Conservation (phyloP, 2,113 vertebrate species). For the Hippocampus comes region DNA sequence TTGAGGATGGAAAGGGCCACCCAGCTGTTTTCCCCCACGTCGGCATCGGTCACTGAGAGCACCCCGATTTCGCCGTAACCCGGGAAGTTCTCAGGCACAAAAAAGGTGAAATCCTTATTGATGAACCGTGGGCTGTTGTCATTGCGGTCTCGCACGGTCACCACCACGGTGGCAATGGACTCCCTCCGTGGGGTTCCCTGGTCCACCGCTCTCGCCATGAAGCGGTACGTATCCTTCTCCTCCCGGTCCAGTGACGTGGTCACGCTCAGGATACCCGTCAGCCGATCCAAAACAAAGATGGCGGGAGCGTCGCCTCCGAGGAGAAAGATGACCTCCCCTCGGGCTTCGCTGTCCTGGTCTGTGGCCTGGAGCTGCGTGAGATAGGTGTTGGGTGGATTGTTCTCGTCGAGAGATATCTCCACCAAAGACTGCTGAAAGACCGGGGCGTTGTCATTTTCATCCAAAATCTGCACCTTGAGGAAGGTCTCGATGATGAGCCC, state of each 20-base stretch:
- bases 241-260: slow-evolving; percentile 88
- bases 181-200: slow-evolving; percentile 85
- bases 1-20: slow-evolving; percentile 93
- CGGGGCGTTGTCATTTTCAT: slow-evolving; percentile 94
- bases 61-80: slow-evolving; percentile 95
- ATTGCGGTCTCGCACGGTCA: slow-evolving; percentile 91
- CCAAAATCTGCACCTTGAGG: slow-evolving; percentile 84
- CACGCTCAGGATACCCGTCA: slow-evolving; percentile 86
- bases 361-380: slow-evolving; percentile 85
- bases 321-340: slow-evolving; percentile 84
- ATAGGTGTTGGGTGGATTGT: slow-evolving; percentile 87
- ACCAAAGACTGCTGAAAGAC: slow-evolving; percentile 84
- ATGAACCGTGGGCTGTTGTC: slow-evolving; percentile 97
- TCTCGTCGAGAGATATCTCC: slow-evolving; percentile 90
- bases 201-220: slow-evolving; percentile 89
- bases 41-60: slow-evolving; percentile 91
- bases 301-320: slow-evolving; percentile 86
- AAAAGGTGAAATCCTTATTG: slow-evolving; percentile 98
- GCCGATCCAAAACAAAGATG: slow-evolving; percentile 82
- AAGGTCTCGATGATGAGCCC: slow-evolving; percentile 78
- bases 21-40: slow-evolving; percentile 90
- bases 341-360: slow-evolving; percentile 85
- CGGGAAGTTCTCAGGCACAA: slow-evolving; percentile 95
- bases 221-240: slow-evolving; percentile 92
- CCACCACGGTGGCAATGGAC: slow-evolving; percentile 84